Base-by-base conservation (phyloP, 2,888 invertebrate species). In the Dexiosoma caninum region DNA sequence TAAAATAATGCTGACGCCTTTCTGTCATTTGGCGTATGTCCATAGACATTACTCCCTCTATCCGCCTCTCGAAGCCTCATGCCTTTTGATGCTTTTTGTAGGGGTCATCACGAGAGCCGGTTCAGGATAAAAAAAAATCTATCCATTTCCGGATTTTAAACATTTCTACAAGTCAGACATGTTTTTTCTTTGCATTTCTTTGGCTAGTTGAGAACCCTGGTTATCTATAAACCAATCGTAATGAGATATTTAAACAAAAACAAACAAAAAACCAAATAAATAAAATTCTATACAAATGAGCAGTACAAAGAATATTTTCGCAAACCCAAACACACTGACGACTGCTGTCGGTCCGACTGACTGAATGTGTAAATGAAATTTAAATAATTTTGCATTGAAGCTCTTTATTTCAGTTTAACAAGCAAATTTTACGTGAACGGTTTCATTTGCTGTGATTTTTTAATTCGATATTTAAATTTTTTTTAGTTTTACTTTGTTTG, bases 381-480 rank as follows among this genome's bases (percentile, higher is more conserved):
- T 5, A 78, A 78, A 67, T 77, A 32, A 53, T 70, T 78, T 66
- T 70, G 8, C 32, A 42, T 30, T 72, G 64, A 49, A 49, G 72
- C 69, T 72, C 23, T 69, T 69, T 23, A 49, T 37, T 74, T 74
- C 59, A 81, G 81, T 81, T 77, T 46, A 19, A 64, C 69, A 77
- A 81, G 77, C 69, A 64, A 74, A 77, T 81, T 81, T 74, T 62
- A 81, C 72, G 81, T 44, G 77, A 74, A 77, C 72, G 81, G 81
- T 81, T 74, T 77, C 19, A 72, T 77, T 77, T 77, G 69, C 81
- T 69, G 77, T 81, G 72, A 77, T 77, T 81, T n/a, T n/a, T 62
- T 37, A 57, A 40, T 69, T 66, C 42, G 59, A 30, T 59, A 19
- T 42, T 49, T 46, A 40, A n/a, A 37, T 59, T 53, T 42, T 32